Evolutionary conservation across 2,113 vertebrate genomes (phyloP).

Genomic region (Chinchilla lanigera): DNA sequence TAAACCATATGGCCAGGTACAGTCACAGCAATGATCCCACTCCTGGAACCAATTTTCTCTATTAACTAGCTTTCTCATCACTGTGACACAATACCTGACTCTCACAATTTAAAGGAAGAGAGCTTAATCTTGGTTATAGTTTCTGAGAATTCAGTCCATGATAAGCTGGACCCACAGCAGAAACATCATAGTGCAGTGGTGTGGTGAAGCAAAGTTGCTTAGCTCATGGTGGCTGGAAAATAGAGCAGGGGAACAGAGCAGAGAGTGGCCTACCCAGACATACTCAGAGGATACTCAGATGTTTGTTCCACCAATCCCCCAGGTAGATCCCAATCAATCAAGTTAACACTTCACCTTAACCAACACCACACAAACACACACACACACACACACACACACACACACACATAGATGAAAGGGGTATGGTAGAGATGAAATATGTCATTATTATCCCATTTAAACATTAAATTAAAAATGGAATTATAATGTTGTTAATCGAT

Average conservation of each 20-base stretch:
- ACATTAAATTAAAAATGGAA: slow-evolving; percentile 9
- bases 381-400: background rate
- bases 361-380: background rate
- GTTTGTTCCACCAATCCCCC: background rate
- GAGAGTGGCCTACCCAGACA: background rate
- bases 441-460: background rate
- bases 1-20: background rate
- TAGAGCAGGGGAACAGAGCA: background rate
- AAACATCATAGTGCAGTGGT: background rate
- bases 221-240: background rate
- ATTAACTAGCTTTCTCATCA: background rate
- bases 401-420: background rate
- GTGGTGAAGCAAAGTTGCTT: background rate
- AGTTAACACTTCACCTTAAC: background rate
- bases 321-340: background rate
- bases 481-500: background rate
- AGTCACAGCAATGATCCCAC: background rate
- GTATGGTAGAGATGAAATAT: background rate
- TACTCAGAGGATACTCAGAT: background rate
- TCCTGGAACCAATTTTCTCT: background rate
- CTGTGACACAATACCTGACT: background rate
- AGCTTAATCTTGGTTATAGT: background rate
- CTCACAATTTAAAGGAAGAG: background rate
- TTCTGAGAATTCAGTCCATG: background rate
- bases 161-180: background rate